These are phyloP conservation scores for Neuroterus valhalla DNA, from an alignment of 1,140 invertebrate genomes.

Conservation along the genomic window DNA sequence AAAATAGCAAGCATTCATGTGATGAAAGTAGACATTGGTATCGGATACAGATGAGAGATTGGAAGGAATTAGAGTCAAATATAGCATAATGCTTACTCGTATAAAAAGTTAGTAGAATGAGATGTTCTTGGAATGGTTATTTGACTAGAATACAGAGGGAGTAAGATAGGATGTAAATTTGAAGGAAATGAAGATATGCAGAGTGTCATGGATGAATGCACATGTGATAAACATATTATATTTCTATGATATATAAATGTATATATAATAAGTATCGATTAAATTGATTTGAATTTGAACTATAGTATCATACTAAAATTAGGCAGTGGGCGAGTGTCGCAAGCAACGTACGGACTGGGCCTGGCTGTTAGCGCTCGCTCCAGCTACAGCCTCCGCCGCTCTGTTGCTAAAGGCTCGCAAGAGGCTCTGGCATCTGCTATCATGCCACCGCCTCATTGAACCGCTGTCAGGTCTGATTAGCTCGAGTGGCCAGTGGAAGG, in stretches of 20 bases:
- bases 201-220: constrained; percentile 70
- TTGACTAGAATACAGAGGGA: neutral
- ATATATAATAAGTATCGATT: constrained; percentile 50
- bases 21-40: too few relatives aligned
- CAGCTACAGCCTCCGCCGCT: constrained; percentile 72
- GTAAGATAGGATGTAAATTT: neutral
- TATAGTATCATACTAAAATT: constrained; percentile 69
- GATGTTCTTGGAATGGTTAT: constrained; percentile 8
- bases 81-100: neutral
- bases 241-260: too few relatives aligned
- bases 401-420: constrained; percentile 70
- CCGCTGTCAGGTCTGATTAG: constrained; percentile 67
- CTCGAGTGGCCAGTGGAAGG: constrained; percentile 68
- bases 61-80: constrained; percentile 12
- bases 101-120: constrained; percentile 16
- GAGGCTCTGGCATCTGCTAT: constrained; percentile 68
- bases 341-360: constrained; percentile 74
- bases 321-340: constrained; percentile 71
- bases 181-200: neutral
- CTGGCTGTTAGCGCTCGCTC: constrained; percentile 72
- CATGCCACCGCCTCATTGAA: constrained; percentile 69
- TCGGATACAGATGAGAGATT: too few relatives aligned
- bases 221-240: constrained; percentile 11
- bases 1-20: too few relatives aligned
- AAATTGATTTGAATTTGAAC: constrained; percentile 58